Conservation (phyloP, 1,140 invertebrate species). For the Tigriopus japonicus region DNA sequence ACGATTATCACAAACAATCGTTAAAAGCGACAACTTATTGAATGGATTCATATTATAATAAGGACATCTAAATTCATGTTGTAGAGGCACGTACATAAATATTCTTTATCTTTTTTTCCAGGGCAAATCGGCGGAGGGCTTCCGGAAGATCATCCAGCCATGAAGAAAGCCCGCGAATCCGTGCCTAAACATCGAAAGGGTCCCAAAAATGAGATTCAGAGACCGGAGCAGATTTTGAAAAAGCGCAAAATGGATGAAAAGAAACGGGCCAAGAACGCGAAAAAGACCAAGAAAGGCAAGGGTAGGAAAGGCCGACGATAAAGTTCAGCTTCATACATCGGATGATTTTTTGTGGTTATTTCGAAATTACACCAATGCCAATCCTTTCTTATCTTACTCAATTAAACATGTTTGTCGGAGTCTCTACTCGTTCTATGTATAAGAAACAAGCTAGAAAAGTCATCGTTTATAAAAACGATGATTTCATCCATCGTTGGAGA, state of each 20-base stretch:
- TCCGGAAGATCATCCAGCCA: conserved; percentile 8
- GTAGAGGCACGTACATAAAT: not conserved
- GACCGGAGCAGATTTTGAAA: conserved; percentile 14
- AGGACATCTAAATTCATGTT: not conserved
- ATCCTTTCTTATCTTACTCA: too few species aligned
- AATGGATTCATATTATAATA: not conserved
- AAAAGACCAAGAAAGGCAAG: not conserved
- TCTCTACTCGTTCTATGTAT: too few species aligned
- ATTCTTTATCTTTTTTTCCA: not conserved
- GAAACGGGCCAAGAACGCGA: not conserved
- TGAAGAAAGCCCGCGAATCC: conserved; percentile 9
- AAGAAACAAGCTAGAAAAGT: too few species aligned
- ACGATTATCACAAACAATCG: too few species aligned
- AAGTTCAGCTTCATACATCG: too few species aligned
- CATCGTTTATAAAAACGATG: too few species aligned
- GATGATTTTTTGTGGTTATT: too few species aligned
- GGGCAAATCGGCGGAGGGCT: not conserved
- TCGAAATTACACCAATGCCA: too few species aligned
- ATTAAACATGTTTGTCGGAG: too few species aligned
- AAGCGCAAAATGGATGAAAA: conserved; percentile 2
- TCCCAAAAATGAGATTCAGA: conserved; percentile 3
- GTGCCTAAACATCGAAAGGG: conserved; percentile 9
- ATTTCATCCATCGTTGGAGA: too few species aligned
- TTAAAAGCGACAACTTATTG: too few species aligned
- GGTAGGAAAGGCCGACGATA: not conserved